Base-by-base conservation (phyloP, 2,888 invertebrate species). In the Rotaria magnacalcarata region DNA sequence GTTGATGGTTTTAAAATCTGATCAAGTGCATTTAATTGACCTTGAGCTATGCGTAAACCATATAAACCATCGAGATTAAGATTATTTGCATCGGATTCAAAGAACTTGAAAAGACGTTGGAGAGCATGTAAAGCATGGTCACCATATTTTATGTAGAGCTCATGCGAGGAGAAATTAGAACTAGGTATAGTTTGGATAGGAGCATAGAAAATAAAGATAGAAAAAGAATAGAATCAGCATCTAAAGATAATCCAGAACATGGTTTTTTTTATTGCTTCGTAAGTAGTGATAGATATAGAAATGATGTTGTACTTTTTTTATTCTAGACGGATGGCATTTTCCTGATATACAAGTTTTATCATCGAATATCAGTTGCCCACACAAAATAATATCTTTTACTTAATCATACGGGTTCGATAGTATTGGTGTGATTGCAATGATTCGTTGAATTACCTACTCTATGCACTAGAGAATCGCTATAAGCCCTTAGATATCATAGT, bases 31-130 rank as follows among this genome's bases (percentile, higher is more conserved):
- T 47, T 24, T 47, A 80, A 47, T 43, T 80, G 80, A 43, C 85
- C 85, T 85, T 86, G 86, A 14, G 85, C 75, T 19, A 85, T 60
- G 43, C 86, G 54, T n/a, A 86, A 80, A 24, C 86, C 86, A 52
- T 74, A 86, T 14, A 86, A 41, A 41, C 85, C 86, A 41, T 85
- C 86, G 6, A 86, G 34, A 80, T 86, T 85, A 50, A 86, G 41
- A 1, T 52, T 43, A n/a, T 85, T 16, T 19, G 56, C 41, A 80
- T 86, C 47, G 10, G 43, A 27, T 47, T 86, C 86, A 58, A 84
- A 86, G 41, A 86, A 86, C 5, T 54, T 60, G 11, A 86, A n/a
- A 50, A 67, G 34, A 67, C 67, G 34, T 67, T 67, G 34, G 34
- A 67, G 67, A 41, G 67, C 67, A 67, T 34, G 34, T 34, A 67